Evolutionary conservation across 2,797 vertebrate genomes (phyloP).

Genomic region (Rallus crepitans): DNA sequence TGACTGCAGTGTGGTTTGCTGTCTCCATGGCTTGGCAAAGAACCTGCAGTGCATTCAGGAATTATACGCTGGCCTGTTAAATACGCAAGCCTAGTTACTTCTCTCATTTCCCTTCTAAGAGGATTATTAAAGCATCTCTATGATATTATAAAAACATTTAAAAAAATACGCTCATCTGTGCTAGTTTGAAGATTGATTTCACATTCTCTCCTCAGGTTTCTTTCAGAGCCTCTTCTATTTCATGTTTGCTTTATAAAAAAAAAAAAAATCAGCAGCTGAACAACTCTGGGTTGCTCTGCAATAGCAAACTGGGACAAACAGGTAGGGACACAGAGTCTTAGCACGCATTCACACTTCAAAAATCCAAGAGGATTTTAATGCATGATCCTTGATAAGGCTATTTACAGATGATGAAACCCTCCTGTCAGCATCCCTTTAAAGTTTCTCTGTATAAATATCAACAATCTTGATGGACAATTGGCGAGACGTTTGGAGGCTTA

Average conservation of each 20-base stretch:
- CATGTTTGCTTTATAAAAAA: not conserved
- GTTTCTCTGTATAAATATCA: constrained; percentile 46
- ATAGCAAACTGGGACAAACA: not conserved
- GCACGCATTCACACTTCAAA: not conserved
- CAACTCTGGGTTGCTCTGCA: not conserved
- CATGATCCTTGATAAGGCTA: constrained; percentile 34
- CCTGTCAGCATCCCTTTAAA: constrained; percentile 42
- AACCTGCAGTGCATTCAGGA: not conserved
- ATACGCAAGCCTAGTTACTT: not conserved
- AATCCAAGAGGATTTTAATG: constrained; percentile 33
- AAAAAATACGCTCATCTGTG: not conserved
- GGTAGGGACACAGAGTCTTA: not conserved
- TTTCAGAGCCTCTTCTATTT: not conserved
- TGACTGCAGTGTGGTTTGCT: not conserved
- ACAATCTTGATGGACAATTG: constrained; percentile 55
- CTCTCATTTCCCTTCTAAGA: not conserved
- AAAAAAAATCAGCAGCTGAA: not conserved
- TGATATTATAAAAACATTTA: not conserved
- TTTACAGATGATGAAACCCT: constrained; percentile 39
- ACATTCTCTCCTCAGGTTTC: not conserved
- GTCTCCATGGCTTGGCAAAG: not conserved
- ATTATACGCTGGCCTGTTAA: not conserved
- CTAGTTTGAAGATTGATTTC: not conserved
- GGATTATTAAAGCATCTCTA: constrained; percentile 5
- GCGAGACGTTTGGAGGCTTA: not conserved